Evolutionary conservation across 2,888 invertebrate species (phyloP), one percentile per base, ranked within the genome.

Genomic region (Caenorhabditis sp.): DNA sequence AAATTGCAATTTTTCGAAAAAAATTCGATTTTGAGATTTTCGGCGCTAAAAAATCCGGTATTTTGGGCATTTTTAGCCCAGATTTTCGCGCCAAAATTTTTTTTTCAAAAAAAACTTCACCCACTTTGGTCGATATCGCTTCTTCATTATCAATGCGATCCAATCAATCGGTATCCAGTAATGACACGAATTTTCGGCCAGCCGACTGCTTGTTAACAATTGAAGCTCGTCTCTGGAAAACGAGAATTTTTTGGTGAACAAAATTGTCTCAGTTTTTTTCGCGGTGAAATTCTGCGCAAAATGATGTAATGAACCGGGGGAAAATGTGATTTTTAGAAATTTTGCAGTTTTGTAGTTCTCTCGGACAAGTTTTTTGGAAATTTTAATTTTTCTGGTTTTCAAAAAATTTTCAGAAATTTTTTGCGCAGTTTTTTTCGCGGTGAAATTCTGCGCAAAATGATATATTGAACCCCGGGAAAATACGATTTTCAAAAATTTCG

Each of bases 101-200:
- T n/a, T n/a, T n/a, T n/a, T n/a, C n/a, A n/a, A n/a, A n/a, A n/a
- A n/a, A n/a, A n/a, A n/a, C n/a, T n/a, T n/a, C 3, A 36, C 31
- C 19, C 17, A 61, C 61, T 61, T 51, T 10, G 68, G 51, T 19
- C 37, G 27, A 62, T 72, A 78, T 27, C 58, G 51, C 17, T 62
- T 65, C 37, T 72, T 75, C n/a, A 80, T 37, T 8, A 76, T 23
- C 19, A 62, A 68, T 8, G 73, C 55, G 43, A 78, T 75, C 80
- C 80, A 80, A 21, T 66, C 58, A 1, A 80, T 66, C 2, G 80
- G 78, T 14, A 78, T 49, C 76, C 76, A 80, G 57, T 78, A 80
- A 24, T 75, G 66, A 23, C 68, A 69, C 14, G 66, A 62, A 19
- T 53, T 49, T 8, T 31, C 14, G 10, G 65, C 59, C 1, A 76